Base-by-base conservation (phyloP, 2,797 vertebrate genomes). In the Cyprinella venusta region DNA sequence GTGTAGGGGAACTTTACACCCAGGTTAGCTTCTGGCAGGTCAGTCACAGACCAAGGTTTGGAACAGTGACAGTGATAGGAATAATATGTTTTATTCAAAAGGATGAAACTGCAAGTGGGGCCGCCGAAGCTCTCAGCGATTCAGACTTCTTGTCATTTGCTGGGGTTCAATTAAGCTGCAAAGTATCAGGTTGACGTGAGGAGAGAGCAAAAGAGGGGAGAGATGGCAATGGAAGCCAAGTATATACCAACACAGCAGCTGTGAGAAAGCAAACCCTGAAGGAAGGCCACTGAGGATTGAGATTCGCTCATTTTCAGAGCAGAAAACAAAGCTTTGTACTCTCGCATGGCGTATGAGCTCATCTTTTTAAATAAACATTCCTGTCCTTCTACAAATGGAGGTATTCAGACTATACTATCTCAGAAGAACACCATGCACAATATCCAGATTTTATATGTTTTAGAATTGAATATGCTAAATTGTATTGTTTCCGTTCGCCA, bases 31-130 rank as follows among this genome's bases (percentile, higher is more conserved):
- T 19, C 50, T 64, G 45, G 65, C 63, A 69, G 69, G 77, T 38
- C 30, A 61, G 68, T 67, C 82, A 19, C 45, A 64, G 78, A 61
- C 40, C 16, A 79, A 63, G 54, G 54, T 81, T 81, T 54, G 64
- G 15, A 81, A 50, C 52, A 18, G 65, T 85, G 84, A 85, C 79
- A 80, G 78, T 71, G 82, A 83, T 76, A 71, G 82, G 82, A 80
- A 84, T 38, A 83, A 61, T 75, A 84, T 84, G 82, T 86, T 84
- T 86, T 84, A 86, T 86, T 81, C 82, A 86, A 76, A 80, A 84
- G 82, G 82, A 84, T 81, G 42, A 76, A 81, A 81, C 69, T 48
- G 72, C 56, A 59, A 63, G 69, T 45, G 18, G 69, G 18, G 69
- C 52, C 18, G 48, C 33, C 15, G 42, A 56, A 78, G 70, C 76